Conservation (phyloP, 2,888 invertebrate species). For the Acanthopleura granulata region DNA sequence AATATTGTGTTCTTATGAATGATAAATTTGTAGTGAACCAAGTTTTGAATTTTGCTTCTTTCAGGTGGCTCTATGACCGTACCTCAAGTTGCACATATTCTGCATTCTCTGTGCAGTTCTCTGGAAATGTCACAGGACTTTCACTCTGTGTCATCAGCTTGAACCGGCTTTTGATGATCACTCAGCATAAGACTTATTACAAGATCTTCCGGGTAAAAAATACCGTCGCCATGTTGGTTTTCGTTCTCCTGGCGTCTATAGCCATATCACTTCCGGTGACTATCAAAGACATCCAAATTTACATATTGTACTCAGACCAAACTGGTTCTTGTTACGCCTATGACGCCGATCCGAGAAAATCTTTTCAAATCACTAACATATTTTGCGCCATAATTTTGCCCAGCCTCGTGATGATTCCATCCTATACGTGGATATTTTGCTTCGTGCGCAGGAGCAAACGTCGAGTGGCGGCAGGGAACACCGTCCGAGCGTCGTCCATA, state of each 20-base stretch:
- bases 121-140: neutral
- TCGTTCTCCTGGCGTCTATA: neutral
- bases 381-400: conserved; percentile 3
- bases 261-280: neutral
- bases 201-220: neutral
- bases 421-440: conserved; percentile 8
- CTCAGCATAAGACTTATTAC: neutral
- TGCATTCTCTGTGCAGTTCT: neutral
- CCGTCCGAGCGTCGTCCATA: neutral
- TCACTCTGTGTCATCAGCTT: neutral
- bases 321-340: conserved; percentile 6
- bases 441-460: conserved; percentile 1
- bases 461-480: neutral
- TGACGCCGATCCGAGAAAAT: neutral
- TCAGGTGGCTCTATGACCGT: neutral
- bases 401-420: neutral
- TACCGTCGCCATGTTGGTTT: neutral
- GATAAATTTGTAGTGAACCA: too few species aligned
- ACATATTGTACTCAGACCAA: neutral
- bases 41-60: neutral
- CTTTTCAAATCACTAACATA: neutral
- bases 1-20: too few species aligned
- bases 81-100: neutral
- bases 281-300: neutral
- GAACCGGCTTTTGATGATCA: conserved; percentile 6